These are phyloP conservation scores for Speoplatyrhinus poulsoni DNA, from an alignment of 2,113 vertebrate species.

Conservation along the genomic window DNA sequence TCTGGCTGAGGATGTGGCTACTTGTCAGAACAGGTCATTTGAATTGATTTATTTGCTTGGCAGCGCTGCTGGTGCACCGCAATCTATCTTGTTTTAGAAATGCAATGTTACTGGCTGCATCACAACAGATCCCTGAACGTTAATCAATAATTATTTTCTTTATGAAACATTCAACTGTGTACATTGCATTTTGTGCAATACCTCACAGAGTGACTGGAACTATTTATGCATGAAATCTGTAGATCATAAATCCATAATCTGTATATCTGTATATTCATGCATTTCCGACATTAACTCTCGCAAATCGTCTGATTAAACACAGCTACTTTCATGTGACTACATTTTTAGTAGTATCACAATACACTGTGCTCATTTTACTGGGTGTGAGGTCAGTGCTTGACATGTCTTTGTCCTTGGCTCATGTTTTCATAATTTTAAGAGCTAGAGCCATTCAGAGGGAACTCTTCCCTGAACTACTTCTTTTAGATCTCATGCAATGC, in stretches of 20 bases:
- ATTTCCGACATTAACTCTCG: neutral
- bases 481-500: neutral
- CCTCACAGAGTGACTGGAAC: neutral
- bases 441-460: neutral
- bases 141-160: conserved; percentile 65
- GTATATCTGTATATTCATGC: neutral
- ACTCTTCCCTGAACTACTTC: conserved; percentile 16
- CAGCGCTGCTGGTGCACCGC: conserved; percentile 60
- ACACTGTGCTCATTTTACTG: too few relatives aligned
- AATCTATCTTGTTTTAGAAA: conserved; percentile 73
- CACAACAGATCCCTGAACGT: conserved; percentile 60
- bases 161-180: conserved; percentile 10
- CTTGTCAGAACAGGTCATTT: conserved; percentile 75
- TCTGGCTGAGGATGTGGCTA: conserved; percentile 55
- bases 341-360: too few relatives aligned
- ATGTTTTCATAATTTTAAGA: neutral
- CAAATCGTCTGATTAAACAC: too few relatives aligned
- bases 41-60: conserved; percentile 76
- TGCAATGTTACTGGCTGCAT: conserved; percentile 72
- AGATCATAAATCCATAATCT: neutral
- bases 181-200: conserved; percentile 1
- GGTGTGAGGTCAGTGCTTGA: neutral
- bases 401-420: neutral
- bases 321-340: too few relatives aligned
- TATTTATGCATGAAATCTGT: neutral